phyloP scores from a whole-genome alignment of 2,113 vertebrate species.

The Psophia crepitans region DNA sequence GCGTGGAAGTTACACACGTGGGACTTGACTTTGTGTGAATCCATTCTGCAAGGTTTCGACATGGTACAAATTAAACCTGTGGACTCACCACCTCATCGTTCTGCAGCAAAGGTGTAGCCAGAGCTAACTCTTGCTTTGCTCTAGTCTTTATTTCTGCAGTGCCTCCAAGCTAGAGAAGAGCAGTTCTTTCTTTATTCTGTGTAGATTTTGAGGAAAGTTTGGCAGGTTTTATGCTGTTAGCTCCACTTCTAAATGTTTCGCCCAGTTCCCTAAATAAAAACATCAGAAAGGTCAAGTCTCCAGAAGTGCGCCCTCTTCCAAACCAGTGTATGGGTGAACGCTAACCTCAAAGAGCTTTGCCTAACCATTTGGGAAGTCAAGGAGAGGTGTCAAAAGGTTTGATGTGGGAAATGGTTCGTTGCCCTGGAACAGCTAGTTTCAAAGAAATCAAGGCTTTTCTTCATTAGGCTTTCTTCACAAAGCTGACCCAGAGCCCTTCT shows the following conservation, averaged over 20 bases:
- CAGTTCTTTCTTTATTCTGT: not conserved
- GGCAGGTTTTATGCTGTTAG: not conserved
- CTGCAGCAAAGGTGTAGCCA: not conserved
- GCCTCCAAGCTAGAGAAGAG: not conserved
- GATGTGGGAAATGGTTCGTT: not conserved
- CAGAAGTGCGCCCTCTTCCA: not conserved
- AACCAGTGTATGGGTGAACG: not conserved
- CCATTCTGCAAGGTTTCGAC: not conserved
- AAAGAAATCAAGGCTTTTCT: not conserved
- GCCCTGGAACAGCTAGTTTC: not conserved
- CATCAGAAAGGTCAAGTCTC: not conserved
- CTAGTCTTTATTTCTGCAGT: not conserved
- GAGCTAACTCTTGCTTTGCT: not conserved
- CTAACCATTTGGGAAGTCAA: not conserved
- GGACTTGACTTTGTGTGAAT: not conserved
- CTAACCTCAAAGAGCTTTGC: not conserved
- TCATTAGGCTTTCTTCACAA: not conserved
- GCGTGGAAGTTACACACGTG: accelerated
- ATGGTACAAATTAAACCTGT: not conserved
- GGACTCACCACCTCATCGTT: not conserved
- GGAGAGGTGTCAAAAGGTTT: not conserved
- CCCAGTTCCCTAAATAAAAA: not conserved
- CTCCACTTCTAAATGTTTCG: not conserved
- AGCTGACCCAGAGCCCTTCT: not conserved
- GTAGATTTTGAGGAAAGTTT: not conserved